These are phyloP conservation scores for Brachirus orientalis DNA, from an alignment of 2,113 vertebrate genomes.

Conservation along the genomic window DNA sequence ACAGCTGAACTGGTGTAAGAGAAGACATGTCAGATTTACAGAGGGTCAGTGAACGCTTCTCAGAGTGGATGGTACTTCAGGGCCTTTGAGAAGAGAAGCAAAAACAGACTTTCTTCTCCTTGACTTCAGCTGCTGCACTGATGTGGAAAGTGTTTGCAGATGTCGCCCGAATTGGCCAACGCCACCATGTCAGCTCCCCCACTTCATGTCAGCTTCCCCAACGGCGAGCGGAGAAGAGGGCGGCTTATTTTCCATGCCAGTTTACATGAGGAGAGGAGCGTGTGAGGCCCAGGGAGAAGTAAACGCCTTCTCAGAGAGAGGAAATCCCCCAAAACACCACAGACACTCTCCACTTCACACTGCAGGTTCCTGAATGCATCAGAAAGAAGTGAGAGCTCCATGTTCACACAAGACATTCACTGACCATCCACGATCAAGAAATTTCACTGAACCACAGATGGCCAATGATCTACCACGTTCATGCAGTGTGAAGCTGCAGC, in stretches of 20 bases:
- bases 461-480: too few relatives aligned
- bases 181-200: constrained; percentile 46
- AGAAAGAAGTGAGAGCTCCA: background rate
- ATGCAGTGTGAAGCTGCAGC: too few relatives aligned
- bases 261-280: constrained; percentile 42
- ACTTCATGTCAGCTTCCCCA: constrained; percentile 53
- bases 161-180: too few relatives aligned
- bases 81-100: background rate
- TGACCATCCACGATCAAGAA: too few relatives aligned
- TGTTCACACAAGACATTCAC: too few relatives aligned
- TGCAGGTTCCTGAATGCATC: background rate
- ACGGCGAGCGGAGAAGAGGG: constrained; percentile 42
- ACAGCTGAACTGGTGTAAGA: too few relatives aligned
- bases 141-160: constrained; percentile 70
- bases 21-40: too few relatives aligned
- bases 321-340: constrained; percentile 27
- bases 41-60: background rate
- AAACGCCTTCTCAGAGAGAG: background rate
- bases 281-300: constrained; percentile 19
- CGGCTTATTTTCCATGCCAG: constrained; percentile 63
- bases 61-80: background rate
- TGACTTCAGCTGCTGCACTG: constrained; percentile 17
- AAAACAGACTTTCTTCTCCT: background rate
- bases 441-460: too few relatives aligned
- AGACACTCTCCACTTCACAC: background rate